Percentiles rank a stretch among this genome's conserved stretches.
These are phyloP conservation scores for Vesta saturnalis DNA, from an alignment of 2,888 invertebrate genomes.

Conservation along the genomic window DNA sequence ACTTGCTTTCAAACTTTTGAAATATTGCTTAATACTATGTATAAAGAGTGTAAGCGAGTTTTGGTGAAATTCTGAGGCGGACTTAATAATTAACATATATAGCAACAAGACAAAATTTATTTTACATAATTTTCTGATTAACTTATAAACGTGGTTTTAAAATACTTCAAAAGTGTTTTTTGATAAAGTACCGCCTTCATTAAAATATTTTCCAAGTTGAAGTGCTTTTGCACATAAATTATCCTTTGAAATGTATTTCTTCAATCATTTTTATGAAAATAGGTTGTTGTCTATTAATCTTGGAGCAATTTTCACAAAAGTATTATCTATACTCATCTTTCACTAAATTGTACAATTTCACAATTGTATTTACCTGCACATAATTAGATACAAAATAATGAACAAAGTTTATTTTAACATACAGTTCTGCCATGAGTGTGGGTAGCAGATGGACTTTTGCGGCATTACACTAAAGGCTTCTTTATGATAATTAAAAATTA, in stretches of 20 bases:
- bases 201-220: not conserved
- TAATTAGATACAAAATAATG: constrained; percentile 37
- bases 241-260: too few species aligned
- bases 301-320: too few species aligned
- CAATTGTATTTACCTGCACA: constrained; percentile 30
- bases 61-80: constrained; percentile 10
- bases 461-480: constrained; percentile 35
- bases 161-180: not conserved
- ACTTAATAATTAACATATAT: constrained; percentile 1
- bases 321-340: too few species aligned
- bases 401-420: constrained; percentile 32
- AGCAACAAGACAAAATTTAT: not conserved
- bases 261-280: too few species aligned
- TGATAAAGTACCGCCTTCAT: not conserved
- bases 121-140: constrained; percentile 17
- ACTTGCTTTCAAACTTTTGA: constrained; percentile 17
- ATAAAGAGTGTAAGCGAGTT: constrained; percentile 14
- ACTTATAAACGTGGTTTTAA: not conserved
- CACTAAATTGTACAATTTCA: constrained; percentile 6
- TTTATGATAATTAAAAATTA: constrained; percentile 39
- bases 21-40: constrained; percentile 19
- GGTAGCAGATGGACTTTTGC: constrained; percentile 37
- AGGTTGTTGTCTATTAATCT: too few species aligned
- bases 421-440: constrained; percentile 25
- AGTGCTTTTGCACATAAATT: too few species aligned